Evolutionary conservation across 1,140 invertebrate genomes (phyloP).

Genomic region (Cydia pomonella): DNA sequence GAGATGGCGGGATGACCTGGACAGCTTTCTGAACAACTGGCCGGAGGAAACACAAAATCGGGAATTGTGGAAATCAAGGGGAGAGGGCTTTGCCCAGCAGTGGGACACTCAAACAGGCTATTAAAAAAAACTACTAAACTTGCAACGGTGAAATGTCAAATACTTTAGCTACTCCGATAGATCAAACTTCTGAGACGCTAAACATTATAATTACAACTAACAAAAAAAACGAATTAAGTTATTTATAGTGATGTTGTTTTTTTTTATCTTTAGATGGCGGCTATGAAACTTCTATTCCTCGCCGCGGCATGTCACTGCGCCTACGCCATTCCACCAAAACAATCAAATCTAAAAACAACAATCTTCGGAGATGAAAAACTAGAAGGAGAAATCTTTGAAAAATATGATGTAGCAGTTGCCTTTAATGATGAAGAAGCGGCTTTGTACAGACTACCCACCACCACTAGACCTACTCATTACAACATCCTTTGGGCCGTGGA

Average conservation of each 20-base stretch:
- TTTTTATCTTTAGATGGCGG: conserved; percentile 62
- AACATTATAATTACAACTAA: no score
- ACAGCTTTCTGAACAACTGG: no score
- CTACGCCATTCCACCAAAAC: conserved; percentile 43
- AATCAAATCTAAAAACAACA: conserved; percentile 49
- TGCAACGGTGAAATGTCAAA: no score
- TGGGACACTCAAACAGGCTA: no score
- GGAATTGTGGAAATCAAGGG: no score
- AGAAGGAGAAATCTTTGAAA: conserved; percentile 59
- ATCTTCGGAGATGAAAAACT: conserved; percentile 64
- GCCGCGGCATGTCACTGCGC: conserved; percentile 40
- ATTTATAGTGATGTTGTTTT: background rate
- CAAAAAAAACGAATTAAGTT: no score
- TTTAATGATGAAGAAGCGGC: conserved; percentile 16
- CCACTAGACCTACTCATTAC: conserved; percentile 83
- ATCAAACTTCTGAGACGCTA: no score
- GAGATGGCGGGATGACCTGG: no score
- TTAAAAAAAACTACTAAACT: no score
- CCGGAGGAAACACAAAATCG: no score
- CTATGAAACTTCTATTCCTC: conserved; percentile 51
- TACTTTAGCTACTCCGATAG: no score
- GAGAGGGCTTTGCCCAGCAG: no score
- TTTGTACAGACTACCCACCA: conserved; percentile 81
- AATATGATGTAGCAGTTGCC: conserved; percentile 40
- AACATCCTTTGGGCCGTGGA: conserved; percentile 59